Evolutionary conservation across 2,888 invertebrate genomes (phyloP).

Genomic region (Flexamia atlantica): DNA sequence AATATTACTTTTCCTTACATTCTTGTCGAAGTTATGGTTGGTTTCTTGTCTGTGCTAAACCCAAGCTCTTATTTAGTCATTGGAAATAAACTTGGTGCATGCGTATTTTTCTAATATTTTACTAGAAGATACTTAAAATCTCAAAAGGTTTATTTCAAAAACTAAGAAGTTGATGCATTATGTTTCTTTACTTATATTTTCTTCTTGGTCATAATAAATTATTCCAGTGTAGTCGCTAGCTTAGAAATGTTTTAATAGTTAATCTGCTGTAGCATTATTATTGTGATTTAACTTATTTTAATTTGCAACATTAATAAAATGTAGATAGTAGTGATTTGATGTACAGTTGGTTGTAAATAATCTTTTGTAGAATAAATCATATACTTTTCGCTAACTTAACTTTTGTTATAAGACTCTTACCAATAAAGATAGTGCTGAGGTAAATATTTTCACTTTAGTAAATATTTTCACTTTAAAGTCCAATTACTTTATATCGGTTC

Average conservation of each 20-base stretch:
- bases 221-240: not conserved
- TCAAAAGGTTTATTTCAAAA: not conserved
- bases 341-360: conserved; percentile 23
- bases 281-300: conserved; percentile 43
- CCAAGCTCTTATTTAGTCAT: not conserved
- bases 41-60: too few species aligned
- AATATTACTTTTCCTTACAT: too few species aligned
- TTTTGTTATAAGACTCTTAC: not conserved
- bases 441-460: not conserved
- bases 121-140: not conserved
- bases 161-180: not conserved
- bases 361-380: not conserved
- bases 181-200: not conserved
- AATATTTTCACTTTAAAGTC: too few species aligned
- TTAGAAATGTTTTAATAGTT: not conserved
- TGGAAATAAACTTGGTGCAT: not conserved
- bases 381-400: not conserved
- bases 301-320: not conserved
- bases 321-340: conserved; percentile 5
- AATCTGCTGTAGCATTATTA: conserved; percentile 8
- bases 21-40: too few species aligned
- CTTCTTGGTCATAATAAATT: not conserved
- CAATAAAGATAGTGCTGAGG: not conserved
- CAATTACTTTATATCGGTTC: too few species aligned
- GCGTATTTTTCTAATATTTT: not conserved